Evolutionary conservation across 2,113 vertebrate species (phyloP), one percentile per base, ranked within the genome.

Genomic region (Petromus typicus): DNA sequence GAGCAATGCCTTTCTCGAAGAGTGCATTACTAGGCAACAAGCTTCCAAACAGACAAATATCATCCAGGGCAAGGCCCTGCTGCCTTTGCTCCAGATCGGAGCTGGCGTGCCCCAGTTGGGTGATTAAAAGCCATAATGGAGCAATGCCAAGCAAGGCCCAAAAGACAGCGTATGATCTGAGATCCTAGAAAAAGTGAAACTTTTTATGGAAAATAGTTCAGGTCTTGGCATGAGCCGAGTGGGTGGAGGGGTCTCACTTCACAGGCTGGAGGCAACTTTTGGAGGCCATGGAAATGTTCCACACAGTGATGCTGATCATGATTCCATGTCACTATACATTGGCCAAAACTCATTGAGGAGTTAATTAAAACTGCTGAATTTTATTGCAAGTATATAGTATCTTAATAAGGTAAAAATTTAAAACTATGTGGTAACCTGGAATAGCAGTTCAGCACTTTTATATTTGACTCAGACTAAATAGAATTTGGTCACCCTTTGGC

Each of bases 271-370:
- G 71, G 48, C 12, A 56, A 13, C 5, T 27, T 78, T 23, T 0
- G 0, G 22, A n/a, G n/a, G 5, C 37, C 18, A 2, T 17, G 51
- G 61, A 51, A 17, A 66, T 20, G 17, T 20, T n/a, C 81, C 2
- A 0, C 3, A 5, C 30, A 13, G 1, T 16, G 0, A 22, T 1
- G 0, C 13, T 7, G 51, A 61, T 34, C 14, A 17, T 20, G n/a
- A 13, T 34, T 16, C 23, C 18, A 13, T 2, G 22, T 20, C n/a
- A 25, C 13, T 3, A 1, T 7, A 32, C 14, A 4, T 37, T 37
- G 12, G 30, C 79, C 82, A 79, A 57, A 73, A 27, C 23, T 78
- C 40, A 5, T 0, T 17, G 13, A 92, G 11, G 30, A 1, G 5
- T 16, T 3, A 7, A 27, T 86, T 87, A 16, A 54, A 69, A 37